These are phyloP conservation scores for Eurosta solidaginis DNA, from an alignment of 1,140 invertebrate species.

Conservation along the genomic window DNA sequence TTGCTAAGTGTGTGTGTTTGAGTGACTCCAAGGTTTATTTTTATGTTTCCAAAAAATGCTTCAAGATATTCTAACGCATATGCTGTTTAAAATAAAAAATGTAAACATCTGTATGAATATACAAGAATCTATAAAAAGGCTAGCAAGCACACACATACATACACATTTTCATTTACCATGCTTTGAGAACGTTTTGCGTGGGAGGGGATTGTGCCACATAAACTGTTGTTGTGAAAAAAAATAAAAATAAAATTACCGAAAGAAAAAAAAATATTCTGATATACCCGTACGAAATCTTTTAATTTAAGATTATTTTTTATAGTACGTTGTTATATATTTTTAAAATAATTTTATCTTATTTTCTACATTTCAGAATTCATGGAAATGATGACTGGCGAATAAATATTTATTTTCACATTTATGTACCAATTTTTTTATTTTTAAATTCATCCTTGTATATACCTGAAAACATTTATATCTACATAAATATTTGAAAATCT, in stretches of 20 bases:
- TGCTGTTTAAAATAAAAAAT: background rate
- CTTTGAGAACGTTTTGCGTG: no score
- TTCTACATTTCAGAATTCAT: slow-evolving; percentile 82
- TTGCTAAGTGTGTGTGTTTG: background rate
- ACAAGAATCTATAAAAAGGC: background rate
- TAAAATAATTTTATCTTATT: slow-evolving; percentile 3
- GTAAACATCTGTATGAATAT: background rate
- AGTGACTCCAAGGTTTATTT: background rate
- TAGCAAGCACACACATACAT: background rate
- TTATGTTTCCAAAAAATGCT: background rate
- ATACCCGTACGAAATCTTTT: no score
- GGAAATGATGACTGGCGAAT: slow-evolving; percentile 96
- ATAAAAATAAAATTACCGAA: no score
- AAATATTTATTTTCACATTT: slow-evolving; percentile 55
- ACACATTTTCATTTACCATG: no score
- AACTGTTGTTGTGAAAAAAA: no score
- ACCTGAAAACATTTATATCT: background rate
- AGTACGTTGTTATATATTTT: background rate
- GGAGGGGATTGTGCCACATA: no score
- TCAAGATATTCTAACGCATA: no score
- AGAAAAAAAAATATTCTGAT: no score
- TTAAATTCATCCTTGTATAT: background rate
- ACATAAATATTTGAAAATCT: background rate
- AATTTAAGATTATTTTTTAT: background rate
- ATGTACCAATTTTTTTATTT: background rate